Base-by-base conservation (phyloP, 2,113 vertebrate genomes). In the Peromyscus leucopus region DNA sequence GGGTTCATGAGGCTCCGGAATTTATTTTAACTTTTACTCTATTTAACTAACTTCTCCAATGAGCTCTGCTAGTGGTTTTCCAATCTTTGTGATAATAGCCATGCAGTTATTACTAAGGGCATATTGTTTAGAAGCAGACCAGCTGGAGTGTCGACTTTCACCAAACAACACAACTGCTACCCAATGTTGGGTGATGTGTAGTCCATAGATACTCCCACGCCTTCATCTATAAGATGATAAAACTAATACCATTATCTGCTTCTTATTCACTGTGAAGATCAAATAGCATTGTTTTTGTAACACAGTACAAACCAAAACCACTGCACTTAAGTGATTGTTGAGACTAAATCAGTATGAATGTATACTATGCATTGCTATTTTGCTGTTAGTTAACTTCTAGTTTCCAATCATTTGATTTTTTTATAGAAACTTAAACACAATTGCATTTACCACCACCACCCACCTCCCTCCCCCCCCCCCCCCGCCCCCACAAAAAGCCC, bases 361-460 rank as follows among this genome's bases (percentile, higher is more conserved):
- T 91, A 89, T 24, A 72, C 8, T 51, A 19, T 9, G 0, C 67
- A n/a, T 22, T 75, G 9, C 90, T 42, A 76, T 33, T 78, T 74
- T 26, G 6, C 39, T 86, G 2, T 80, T 91, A 69, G 51, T 61
- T 84, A 71, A 91, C 75, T 93, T 79, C 12, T 16, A 89, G 59
- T 90, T 95, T 90, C 80, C 57, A 59, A 31, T 87, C 82, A 36
- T 83, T 96, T 42, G 28, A 51, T 93, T 95, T 75, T 72, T 69
- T 75, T 17, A 59, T 46, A 78, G 17, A 74, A 95, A 39, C 75
- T 65, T 61, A 91, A 95, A 8, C 57, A 78, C 36, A 11, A 46
- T 65, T 87, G 48, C 36, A 72, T 94, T 95, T 91, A 63, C 36
- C 3, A 5, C 71, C 51, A 51, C 7, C 51, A 51, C 59, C 26